Base-by-base conservation (phyloP, 2,888 invertebrate species). In the Lysandra bellargus region DNA sequence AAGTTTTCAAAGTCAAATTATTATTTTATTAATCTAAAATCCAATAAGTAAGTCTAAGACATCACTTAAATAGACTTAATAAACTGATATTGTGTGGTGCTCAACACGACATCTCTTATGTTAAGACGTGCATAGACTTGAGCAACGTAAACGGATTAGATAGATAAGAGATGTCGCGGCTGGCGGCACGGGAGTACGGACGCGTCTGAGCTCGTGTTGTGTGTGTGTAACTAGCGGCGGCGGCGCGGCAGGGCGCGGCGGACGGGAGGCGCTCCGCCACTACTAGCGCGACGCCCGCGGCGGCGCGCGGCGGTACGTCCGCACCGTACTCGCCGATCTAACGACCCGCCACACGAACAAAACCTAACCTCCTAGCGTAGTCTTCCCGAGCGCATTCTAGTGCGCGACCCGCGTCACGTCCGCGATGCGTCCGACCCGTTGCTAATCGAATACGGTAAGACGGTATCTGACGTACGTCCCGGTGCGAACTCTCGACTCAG, bases 161-260 rank as follows among this genome's bases (percentile, higher is more conserved):
- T 23, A 9, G 7, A 78, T 30, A 64, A 49, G 73, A 37, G 49
- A 78, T 79, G 79, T 75, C 57, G 79, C 79, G 81, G 74, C 78
- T 44, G 73, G 30, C 75, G 61, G 79, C 23, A 80, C 78, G 74
- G 49, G 60, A 72, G 61, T 72, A 44, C 6, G 40, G 53, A 14
- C 49, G 80, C 81, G 83, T 79, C 81, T 81, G 83, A 82, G 86
- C 84, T 83, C 86, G 83, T 83, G 86, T 90, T 84, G 86, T 85
- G 83, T 87, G 83, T 87, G 73, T 87, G 78, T 79, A 17, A 69
- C 33, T 69, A 79, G 90, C 87, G 86, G 87, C 85, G 89, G 90
- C 87, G 90, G 87, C 83, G 83, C 87, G 79, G 88, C 83, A 83
- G 80, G 78, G 81, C 82, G 82, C 81, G 82, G 81, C 83, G 85